phyloP scores from a whole-genome alignment of 1,140 invertebrate species.

The Drosophila lacertosa region DNA sequence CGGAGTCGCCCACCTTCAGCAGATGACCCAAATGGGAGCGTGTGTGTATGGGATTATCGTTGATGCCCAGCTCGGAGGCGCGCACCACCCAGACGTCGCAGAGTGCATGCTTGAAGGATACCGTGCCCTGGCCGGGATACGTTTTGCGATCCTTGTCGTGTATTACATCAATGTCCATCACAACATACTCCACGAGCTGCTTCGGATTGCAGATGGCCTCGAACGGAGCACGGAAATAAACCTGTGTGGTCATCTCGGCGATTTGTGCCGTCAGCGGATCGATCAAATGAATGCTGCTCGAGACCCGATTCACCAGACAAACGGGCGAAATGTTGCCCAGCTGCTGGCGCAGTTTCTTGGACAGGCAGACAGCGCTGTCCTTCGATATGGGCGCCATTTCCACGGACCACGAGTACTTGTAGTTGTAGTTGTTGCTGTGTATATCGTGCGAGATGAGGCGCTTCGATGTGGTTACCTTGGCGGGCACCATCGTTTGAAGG shows the following conservation, averaged over 20 bases:
- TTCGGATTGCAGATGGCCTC: constrained; percentile 94
- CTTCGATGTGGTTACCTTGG: constrained; percentile 94
- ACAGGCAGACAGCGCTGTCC: constrained; percentile 97
- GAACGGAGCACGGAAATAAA: constrained; percentile 95
- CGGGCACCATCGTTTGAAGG: constrained; percentile 93
- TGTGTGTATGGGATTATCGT: constrained; percentile 92
- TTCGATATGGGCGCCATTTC: constrained; percentile 99
- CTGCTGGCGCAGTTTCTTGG: constrained; percentile 93
- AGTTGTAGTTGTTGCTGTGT: constrained; percentile 98
- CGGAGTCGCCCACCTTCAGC: constrained; percentile 96
- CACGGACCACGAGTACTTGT: constrained; percentile 96
- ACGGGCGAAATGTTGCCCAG: constrained; percentile 96
- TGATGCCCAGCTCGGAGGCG: constrained; percentile 93
- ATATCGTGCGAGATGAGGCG: constrained; percentile 99
- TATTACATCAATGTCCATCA: constrained; percentile 97
- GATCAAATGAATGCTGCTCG: constrained; percentile 95
- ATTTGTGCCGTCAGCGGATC: constrained; percentile 96
- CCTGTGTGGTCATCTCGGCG: constrained; percentile 91
- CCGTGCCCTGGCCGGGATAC: constrained; percentile 93
- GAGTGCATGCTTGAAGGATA: constrained; percentile 94
- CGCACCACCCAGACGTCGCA: constrained; percentile 97
- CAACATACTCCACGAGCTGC: constrained; percentile 95
- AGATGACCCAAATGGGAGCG: constrained; percentile 97
- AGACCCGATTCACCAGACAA: constrained; percentile 95
- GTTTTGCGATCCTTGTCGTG: constrained; percentile 90